These are phyloP conservation scores for Sebastes iracundus DNA, from an alignment of 2,797 vertebrate genomes.

Conservation along the genomic window DNA sequence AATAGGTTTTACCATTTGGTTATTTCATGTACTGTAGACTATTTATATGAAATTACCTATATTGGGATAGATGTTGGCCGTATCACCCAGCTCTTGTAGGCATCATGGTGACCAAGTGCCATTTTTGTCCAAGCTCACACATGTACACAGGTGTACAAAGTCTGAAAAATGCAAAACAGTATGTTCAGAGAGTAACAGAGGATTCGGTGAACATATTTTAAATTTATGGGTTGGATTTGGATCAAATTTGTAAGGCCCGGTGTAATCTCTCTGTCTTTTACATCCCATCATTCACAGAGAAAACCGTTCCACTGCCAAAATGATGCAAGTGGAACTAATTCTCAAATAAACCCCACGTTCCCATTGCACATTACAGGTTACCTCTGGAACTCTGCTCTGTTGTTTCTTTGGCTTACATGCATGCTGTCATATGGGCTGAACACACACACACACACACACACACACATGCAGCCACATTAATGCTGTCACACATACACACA, in stretches of 20 bases:
- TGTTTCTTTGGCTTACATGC: constrained; percentile 5
- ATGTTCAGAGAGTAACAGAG: neutral
- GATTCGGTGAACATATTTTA: neutral
- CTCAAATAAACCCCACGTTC: constrained; percentile 5
- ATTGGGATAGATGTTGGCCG: too few species aligned
- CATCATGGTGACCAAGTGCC: neutral
- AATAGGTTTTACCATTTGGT: too few species aligned
- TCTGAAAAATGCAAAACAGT: neutral
- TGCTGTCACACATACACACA: neutral
- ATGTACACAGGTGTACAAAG: neutral
- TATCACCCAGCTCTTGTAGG: too few species aligned
- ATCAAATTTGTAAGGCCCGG: neutral
- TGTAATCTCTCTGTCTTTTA: neutral
- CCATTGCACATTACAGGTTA: constrained; percentile 13
- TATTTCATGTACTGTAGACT: too few species aligned
- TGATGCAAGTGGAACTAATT: neutral
- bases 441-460: neutral
- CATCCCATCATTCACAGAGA: constrained; percentile 1
- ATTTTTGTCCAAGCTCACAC: neutral
- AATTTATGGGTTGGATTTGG: neutral
- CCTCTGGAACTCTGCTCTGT: constrained; percentile 3
- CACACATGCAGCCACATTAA: neutral
- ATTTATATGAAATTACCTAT: too few species aligned
- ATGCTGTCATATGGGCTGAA: neutral
- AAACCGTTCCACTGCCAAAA: neutral